phyloP scores from a whole-genome alignment of 1,140 invertebrate genomes.

The Aleiodes sp. region DNA sequence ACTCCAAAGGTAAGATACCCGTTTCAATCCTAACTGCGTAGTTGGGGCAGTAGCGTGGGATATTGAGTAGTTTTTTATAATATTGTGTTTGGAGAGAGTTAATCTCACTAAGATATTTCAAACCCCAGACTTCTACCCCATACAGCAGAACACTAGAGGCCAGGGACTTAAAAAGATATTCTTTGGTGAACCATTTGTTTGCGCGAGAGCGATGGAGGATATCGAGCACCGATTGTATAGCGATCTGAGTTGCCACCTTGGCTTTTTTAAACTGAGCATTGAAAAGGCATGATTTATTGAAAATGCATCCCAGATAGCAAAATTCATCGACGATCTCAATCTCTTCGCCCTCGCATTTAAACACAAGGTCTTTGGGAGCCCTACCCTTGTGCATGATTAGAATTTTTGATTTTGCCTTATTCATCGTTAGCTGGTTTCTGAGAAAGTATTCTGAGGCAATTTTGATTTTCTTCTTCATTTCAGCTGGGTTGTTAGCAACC shows the following conservation, averaged over 20 bases:
- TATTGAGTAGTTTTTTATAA: too few relatives aligned
- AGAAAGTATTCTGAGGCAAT: too few relatives aligned
- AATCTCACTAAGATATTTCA: conserved; percentile 11
- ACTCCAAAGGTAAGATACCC: too few relatives aligned
- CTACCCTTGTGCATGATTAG: too few relatives aligned
- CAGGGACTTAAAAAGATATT: background rate
- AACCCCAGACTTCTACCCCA: conserved; percentile 19
- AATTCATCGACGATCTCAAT: conserved; percentile 8
- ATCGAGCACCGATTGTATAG: background rate
- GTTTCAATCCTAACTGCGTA: too few relatives aligned
- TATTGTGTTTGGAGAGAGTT: too few relatives aligned
- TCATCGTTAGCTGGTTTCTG: too few relatives aligned
- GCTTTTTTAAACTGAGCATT: background rate
- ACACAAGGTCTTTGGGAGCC: too few relatives aligned
- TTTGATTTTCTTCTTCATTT: background rate
- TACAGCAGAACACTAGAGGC: conserved; percentile 2
- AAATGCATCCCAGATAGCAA: background rate
- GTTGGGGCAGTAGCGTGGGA: too few relatives aligned
- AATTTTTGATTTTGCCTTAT: too few relatives aligned
- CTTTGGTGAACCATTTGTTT: background rate
- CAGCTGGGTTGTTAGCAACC: background rate
- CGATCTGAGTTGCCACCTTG: background rate
- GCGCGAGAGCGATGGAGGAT: background rate
- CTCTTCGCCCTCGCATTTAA: background rate
- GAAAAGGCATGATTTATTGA: conserved; percentile 13